phyloP scores from a whole-genome alignment of 1,140 invertebrate genomes.

The Caenorhabditis brenneri region DNA sequence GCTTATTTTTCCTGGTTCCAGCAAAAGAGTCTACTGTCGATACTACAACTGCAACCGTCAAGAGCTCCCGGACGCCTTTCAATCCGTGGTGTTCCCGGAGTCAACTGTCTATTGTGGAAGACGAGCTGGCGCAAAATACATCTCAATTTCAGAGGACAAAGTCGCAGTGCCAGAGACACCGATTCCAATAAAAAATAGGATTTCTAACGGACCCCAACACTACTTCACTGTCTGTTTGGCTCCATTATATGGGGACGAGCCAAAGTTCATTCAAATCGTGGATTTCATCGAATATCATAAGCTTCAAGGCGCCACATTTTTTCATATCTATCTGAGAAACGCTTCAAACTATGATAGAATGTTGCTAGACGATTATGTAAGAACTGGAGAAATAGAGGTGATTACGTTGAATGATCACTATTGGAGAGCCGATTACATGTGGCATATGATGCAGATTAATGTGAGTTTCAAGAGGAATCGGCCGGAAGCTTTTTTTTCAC shows the following conservation, averaged over 20 bases:
- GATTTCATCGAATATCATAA: constrained; percentile 20
- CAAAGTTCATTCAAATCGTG: constrained; percentile 5
- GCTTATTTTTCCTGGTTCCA: constrained; percentile 9
- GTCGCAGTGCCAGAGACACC: background rate
- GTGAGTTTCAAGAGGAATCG: background rate
- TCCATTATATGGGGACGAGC: background rate
- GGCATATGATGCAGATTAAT: constrained; percentile 26
- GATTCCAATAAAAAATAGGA: background rate
- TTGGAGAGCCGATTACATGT: constrained; percentile 31
- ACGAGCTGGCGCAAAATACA: background rate
- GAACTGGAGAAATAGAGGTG: constrained; percentile 31
- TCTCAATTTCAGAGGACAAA: background rate
- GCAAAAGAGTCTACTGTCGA: background rate
- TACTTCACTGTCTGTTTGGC: constrained; percentile 24
- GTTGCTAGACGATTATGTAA: constrained; percentile 18
- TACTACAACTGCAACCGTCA: background rate
- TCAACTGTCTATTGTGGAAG: background rate
- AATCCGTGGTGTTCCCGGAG: background rate
- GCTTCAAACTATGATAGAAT: constrained; percentile 12
- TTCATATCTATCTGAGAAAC: constrained; percentile 27
- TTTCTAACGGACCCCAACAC: background rate
- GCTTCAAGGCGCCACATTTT: constrained; percentile 33
- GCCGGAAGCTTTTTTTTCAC: too few relatives aligned
- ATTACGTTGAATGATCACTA: constrained; percentile 20
- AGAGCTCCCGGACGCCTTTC: background rate